Evolutionary conservation across 2,888 invertebrate species (phyloP), one percentile per base, ranked within the genome.

Genomic region (Diplolepis rosae): DNA sequence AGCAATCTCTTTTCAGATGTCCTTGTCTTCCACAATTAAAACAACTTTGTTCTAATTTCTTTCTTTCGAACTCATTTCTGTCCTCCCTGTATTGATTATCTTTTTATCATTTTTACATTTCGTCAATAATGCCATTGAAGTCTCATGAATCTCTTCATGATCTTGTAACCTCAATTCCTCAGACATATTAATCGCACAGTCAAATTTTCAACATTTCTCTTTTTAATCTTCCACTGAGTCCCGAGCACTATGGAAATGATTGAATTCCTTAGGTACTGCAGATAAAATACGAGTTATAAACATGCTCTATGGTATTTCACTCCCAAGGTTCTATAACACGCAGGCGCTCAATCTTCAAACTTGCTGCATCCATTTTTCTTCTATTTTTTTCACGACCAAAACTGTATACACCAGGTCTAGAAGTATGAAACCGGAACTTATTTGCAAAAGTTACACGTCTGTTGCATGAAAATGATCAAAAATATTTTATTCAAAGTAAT

Each of bases 281-380:
- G 22, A 54, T 1, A 77, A 32, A 39, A 80, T 74, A 22, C 71
- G 45, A 0, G 78, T 70, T 4, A 80, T 18, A 11, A 82, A 2
- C 78, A 82, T 78, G 1, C 69, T 56, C 1, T 73, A 61, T 0
- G 73, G 65, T 32, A 82, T 74, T 18, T 68, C 68, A 5, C 67
- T 70, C 2, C 72, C 75, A 15, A 81, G 66, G 2, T 11, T 74
- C 71, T 24, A 70, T 67, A 61, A 70, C 81, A n/a, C 78, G 74
- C 6, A 81, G 72, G 28, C 79, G 79, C 45, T 80, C 79, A 39
- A 80, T n/a, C n/a, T n/a, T n/a, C n/a, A n/a, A n/a, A n/a, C n/a
- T n/a, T n/a, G n/a, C n/a, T n/a, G 71, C 66, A 15, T 22, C 54
- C 35, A 51, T 52, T 35, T 35, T 68, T 4, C n/a, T 28, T 54